Conservation (phyloP, 2,888 invertebrate genomes). For the Baccha elongata region DNA sequence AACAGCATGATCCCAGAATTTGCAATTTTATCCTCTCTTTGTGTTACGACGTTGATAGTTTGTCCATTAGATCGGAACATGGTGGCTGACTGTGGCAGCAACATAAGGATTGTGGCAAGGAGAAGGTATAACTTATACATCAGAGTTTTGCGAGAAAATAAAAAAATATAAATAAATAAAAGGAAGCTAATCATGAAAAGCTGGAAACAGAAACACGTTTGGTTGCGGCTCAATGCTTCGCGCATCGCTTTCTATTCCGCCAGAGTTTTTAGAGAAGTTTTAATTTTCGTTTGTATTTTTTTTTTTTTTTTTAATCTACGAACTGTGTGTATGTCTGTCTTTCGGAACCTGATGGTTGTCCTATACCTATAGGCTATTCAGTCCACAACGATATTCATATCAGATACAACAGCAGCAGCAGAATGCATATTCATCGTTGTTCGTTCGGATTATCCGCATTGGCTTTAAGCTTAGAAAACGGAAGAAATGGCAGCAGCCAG, state of each 20-base stretch:
- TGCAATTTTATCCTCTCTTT: slow-evolving; percentile 59
- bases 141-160: neutral
- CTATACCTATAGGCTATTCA: slow-evolving; percentile 51
- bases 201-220: slow-evolving; percentile 70
- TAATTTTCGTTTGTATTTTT: slow-evolving; percentile 15
- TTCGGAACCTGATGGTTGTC: neutral
- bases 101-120: slow-evolving; percentile 13
- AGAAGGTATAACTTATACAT: neutral
- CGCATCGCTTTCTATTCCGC: slow-evolving; percentile 64
- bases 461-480: slow-evolving; percentile 42
- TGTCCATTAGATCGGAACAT: slow-evolving; percentile 50
- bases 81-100: neutral
- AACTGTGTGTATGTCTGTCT: slow-evolving; percentile 4
- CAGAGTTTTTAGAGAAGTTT: slow-evolving; percentile 20
- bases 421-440: slow-evolving; percentile 11
- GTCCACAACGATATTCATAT: slow-evolving; percentile 46
- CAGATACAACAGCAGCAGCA: slow-evolving; percentile 26
- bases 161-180: slow-evolving; percentile 47
- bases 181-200: slow-evolving; percentile 71
- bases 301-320: neutral
- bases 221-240: slow-evolving; percentile 59
- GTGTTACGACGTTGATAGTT: slow-evolving; percentile 50
- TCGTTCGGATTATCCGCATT: slow-evolving; percentile 45
- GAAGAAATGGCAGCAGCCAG: slow-evolving; percentile 34
- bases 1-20: slow-evolving; percentile 40